These are phyloP conservation scores for Willisornis vidua DNA, from an alignment of 2,113 vertebrate species.

Conservation along the genomic window DNA sequence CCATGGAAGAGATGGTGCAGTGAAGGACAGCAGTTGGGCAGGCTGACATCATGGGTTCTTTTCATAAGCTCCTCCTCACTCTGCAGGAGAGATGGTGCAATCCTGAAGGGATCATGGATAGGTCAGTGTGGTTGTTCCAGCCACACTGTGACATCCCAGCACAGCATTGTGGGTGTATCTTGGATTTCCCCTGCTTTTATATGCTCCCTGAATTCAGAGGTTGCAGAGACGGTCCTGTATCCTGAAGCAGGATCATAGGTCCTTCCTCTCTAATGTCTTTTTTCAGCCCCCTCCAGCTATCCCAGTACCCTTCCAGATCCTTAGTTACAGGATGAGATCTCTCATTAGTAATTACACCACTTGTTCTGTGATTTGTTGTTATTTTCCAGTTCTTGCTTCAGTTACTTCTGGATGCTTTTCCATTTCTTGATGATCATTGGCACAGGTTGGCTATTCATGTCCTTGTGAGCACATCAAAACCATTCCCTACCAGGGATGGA, in stretches of 20 bases:
- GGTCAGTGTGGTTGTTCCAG: neutral
- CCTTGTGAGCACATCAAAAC: neutral
- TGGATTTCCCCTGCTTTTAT: neutral
- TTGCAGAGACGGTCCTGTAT: neutral
- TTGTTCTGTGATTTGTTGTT: neutral
- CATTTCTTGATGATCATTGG: neutral
- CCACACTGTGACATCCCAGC: neutral
- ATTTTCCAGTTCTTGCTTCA: neutral
- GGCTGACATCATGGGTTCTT: neutral
- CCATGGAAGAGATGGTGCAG: neutral
- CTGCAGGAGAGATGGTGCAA: neutral
- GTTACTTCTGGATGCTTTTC: neutral
- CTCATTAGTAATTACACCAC: neutral
- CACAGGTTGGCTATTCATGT: neutral
- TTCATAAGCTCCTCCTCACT: neutral
- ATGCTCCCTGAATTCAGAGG: neutral
- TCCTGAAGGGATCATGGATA: neutral
- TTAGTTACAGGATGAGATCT: neutral
- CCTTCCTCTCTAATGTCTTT: neutral
- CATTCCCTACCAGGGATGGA: neutral
- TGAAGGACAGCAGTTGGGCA: neutral
- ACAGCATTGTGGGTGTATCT: neutral
- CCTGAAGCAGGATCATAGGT: neutral
- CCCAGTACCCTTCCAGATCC: neutral
- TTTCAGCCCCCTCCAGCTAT: neutral